Percentiles rank a stretch among this genome's conserved stretches.
phyloP scores from a whole-genome alignment of 2,113 vertebrate species.

The Otolemur garnettii region DNA sequence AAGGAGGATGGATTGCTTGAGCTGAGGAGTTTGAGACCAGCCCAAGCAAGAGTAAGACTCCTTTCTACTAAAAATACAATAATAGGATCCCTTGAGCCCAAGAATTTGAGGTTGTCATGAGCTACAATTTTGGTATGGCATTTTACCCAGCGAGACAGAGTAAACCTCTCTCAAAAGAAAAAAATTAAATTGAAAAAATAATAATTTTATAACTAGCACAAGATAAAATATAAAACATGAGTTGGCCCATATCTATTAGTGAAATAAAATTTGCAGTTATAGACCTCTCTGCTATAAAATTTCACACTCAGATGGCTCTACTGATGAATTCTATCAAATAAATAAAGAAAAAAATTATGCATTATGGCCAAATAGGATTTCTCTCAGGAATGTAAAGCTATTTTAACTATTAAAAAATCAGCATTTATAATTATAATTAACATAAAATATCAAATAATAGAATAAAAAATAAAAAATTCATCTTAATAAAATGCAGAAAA shows the following conservation, averaged over 20 bases:
- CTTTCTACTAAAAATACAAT: no score
- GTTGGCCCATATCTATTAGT: background rate
- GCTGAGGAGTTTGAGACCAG: no score
- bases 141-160: no score
- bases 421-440: background rate
- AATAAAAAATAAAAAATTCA: background rate
- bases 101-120: no score
- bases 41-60: no score
- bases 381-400: background rate
- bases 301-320: background rate
- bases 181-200: background rate
- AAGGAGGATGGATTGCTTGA: no score
- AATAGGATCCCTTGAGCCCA: no score
- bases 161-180: no score
- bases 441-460: background rate
- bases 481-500: background rate
- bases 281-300: background rate
- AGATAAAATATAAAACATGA: background rate
- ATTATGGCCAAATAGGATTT: background rate
- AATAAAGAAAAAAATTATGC: background rate
- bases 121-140: no score
- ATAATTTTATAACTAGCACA: background rate
- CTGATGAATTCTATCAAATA: background rate
- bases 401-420: slow-evolving; percentile 3
- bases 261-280: background rate